Conservation (phyloP, 2,888 invertebrate species). For the Sipha maydis region DNA sequence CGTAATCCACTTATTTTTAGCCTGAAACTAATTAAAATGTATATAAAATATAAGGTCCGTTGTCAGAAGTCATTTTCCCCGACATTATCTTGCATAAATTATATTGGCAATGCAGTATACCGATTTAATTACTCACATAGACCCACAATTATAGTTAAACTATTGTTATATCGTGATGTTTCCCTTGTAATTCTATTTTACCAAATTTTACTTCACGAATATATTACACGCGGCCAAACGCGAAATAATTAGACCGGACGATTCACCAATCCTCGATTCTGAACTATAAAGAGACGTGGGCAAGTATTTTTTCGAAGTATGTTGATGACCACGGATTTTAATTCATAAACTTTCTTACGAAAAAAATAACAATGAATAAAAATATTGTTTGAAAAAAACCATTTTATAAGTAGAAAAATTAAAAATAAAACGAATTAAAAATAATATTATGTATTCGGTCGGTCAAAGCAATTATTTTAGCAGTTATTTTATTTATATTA, state of each 20-base stretch:
- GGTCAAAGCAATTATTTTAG: background rate
- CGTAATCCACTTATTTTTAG: constrained; percentile 40
- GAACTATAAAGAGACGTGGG: too few relatives aligned
- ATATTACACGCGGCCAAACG: too few relatives aligned
- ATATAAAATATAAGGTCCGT: constrained; percentile 1
- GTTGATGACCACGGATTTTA: background rate
- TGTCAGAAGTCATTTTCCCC: constrained; percentile 15
- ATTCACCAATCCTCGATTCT: too few relatives aligned
- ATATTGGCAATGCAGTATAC: background rate
- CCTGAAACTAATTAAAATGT: constrained; percentile 34
- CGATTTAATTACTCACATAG: constrained; percentile 10
- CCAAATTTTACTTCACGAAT: too few relatives aligned
- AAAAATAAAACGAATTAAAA: background rate
- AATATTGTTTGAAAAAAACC: background rate
- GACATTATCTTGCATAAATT: background rate
- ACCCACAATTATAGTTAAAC: too few relatives aligned
- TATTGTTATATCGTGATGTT: too few relatives aligned
- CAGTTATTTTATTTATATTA: background rate
- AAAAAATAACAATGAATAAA: background rate
- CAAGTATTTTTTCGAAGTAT: background rate
- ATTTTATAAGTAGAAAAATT: background rate
- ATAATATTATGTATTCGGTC: background rate
- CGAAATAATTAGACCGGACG: too few relatives aligned
- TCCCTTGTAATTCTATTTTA: too few relatives aligned
- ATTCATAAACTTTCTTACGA: background rate